These are phyloP conservation scores for Sinopyrophorus schimmeli DNA, from an alignment of 2,888 invertebrate genomes.

Conservation along the genomic window DNA sequence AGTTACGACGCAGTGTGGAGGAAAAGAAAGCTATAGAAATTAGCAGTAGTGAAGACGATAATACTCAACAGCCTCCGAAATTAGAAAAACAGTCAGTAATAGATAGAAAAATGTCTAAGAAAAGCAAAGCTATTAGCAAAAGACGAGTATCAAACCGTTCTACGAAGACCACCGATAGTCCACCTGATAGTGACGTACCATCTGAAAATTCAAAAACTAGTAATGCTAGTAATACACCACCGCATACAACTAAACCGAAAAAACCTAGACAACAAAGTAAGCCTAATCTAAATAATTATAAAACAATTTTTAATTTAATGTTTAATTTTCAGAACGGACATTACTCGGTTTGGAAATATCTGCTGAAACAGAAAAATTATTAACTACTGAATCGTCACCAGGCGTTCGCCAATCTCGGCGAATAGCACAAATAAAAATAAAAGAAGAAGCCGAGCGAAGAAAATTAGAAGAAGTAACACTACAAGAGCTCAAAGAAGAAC, in stretches of 20 bases:
- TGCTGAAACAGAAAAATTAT: slow-evolving; percentile 44
- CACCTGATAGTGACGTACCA: slow-evolving; percentile 23
- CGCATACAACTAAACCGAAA: slow-evolving; percentile 37
- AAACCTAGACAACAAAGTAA: slow-evolving; percentile 42
- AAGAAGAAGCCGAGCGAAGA: slow-evolving; percentile 79
- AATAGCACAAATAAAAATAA: slow-evolving; percentile 85
- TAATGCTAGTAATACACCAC: slow-evolving; percentile 18
- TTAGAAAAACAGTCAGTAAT: too few relatives aligned
- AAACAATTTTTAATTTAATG: background rate
- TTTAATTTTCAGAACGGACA: slow-evolving; percentile 50
- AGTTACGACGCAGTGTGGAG: slow-evolving; percentile 56
- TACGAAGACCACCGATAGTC: slow-evolving; percentile 21
- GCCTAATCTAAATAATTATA: slow-evolving; percentile 17
- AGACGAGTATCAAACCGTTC: slow-evolving; percentile 17
- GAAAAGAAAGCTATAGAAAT: slow-evolving; percentile 59
- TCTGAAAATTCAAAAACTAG: slow-evolving; percentile 30
- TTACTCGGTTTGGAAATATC: slow-evolving; percentile 59
- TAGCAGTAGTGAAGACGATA: slow-evolving; percentile 57
- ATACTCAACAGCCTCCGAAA: background rate
- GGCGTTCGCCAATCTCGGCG: slow-evolving; percentile 81
- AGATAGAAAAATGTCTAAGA: slow-evolving; percentile 3
- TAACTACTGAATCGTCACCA: slow-evolving; percentile 50
- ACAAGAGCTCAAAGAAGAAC: slow-evolving; percentile 67
- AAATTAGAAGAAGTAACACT: slow-evolving; percentile 75
- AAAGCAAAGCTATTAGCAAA: slow-evolving; percentile 12